These are phyloP conservation scores for Leptinotarsa peninsularis DNA, from an alignment of 2,888 invertebrate genomes.

Conservation along the genomic window DNA sequence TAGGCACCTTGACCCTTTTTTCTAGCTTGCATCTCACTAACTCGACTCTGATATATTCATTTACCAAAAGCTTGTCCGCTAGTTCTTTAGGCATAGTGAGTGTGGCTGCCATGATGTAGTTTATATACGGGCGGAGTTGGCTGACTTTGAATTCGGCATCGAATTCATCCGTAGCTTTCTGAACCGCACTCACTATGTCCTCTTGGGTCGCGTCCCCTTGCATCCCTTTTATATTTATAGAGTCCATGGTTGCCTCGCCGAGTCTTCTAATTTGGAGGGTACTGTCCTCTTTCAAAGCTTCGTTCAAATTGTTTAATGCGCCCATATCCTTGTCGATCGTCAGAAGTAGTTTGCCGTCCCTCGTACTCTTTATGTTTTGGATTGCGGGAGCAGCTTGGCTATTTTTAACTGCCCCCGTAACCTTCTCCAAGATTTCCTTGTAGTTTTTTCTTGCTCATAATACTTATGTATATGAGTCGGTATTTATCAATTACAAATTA, in stretches of 20 bases:
- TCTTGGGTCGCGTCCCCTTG: conserved; percentile 6
- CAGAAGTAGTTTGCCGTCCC: neutral
- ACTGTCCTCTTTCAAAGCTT: neutral
- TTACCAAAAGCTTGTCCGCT: neutral
- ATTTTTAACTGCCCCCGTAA: neutral
- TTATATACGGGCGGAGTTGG: neutral
- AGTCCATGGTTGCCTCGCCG: neutral
- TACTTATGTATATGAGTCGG: no score
- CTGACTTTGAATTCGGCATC: neutral
- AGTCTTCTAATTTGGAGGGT: neutral
- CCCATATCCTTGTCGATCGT: neutral
- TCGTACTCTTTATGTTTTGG: neutral
- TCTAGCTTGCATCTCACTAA: conserved; percentile 30
- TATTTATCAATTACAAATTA: no score
- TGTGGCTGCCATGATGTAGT: neutral
- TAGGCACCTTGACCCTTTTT: conserved; percentile 17
- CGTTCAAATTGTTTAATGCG: neutral
- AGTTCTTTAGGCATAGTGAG: neutral
- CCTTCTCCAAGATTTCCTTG: neutral
- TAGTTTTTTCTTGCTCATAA: neutral
- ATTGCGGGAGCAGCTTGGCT: neutral
- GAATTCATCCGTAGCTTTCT: neutral
- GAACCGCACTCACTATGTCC: neutral
- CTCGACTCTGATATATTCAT: conserved; percentile 25
- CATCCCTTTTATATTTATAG: conserved; percentile 17